Base-by-base conservation (phyloP, 2,113 vertebrate genomes). In the Dolichallabes microphthalmus region DNA sequence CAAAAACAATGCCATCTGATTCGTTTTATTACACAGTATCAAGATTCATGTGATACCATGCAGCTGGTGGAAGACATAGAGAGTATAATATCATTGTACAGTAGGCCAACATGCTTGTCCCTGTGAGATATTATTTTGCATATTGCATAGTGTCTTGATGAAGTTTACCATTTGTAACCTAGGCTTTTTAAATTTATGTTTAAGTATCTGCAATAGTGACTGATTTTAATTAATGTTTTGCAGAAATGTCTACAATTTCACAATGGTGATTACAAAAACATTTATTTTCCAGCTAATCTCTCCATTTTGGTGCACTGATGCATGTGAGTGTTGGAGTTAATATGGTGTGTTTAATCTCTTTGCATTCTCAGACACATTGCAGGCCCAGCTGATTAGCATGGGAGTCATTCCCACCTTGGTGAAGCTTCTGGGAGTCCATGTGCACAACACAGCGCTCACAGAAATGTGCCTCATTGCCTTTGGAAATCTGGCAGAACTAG, bases 401-500 rank as follows among this genome's bases (percentile, higher is more conserved):
- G 98, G 97, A 75, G 97, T 99, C 87, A 98, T 99, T 88, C 97
- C 98, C 87, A 99, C 97, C 0, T 94, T 99, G 95, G 98, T 99
- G 93, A 96, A 96, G 93, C 94, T 99, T 87, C 92, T 99, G 77
- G 98, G 96, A 55, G 93, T 98, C 93, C 98, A 99, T 83, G 96
- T 95, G 86, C 95, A 98, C 87, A 98, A 99, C 92, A 94, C 94
- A 27, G 95, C 97, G 88, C 95, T 99, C 91, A 99, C 97, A 88
- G 98, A 99, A 93, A 99, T 99, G 98, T 99, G 98, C 93, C 96
- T 99, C 85, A 96, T 99, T 91, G 98, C 98, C n/a, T 99, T 99
- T 88, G 98, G 98, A 55, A 99, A 99, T 92, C 93, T 99, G 92
- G 98, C 98, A 66, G 98, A 99, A 95, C 97, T 99, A 4, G 98